Evolutionary conservation across 2,113 vertebrate genomes (phyloP).

Genomic region (Chinchilla lanigera): DNA sequence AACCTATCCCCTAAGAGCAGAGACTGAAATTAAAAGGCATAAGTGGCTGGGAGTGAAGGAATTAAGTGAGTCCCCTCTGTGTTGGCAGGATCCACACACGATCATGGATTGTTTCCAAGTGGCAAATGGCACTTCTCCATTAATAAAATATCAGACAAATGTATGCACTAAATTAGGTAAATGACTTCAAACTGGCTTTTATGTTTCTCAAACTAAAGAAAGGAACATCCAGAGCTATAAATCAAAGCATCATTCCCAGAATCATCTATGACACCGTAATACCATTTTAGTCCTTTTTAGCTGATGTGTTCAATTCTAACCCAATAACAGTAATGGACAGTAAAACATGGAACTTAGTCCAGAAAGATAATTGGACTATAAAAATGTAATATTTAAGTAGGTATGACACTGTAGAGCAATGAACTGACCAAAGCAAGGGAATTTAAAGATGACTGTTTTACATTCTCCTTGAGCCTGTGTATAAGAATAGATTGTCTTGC

Average conservation of each 20-base stretch:
- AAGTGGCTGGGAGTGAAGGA: constrained; percentile 80
- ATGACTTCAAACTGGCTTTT: constrained; percentile 84
- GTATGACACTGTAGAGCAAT: constrained; percentile 56
- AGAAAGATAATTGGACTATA: constrained; percentile 81
- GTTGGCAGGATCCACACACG: constrained; percentile 75
- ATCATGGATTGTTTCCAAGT: constrained; percentile 84
- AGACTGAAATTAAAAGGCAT: constrained; percentile 85
- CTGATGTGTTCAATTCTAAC: constrained; percentile 85
- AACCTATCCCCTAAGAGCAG: constrained; percentile 73
- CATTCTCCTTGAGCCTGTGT: constrained; percentile 27
- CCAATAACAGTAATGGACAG: constrained; percentile 86
- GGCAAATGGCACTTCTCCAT: constrained; percentile 85
- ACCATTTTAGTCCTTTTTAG: constrained; percentile 84
- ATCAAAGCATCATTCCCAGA: constrained; percentile 82
- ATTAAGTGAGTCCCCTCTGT: constrained; percentile 78
- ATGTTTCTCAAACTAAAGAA: constrained; percentile 82
- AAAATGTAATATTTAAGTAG: constrained; percentile 80
- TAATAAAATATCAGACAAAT: constrained; percentile 87
- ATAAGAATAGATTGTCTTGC: background rate
- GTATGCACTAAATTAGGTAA: constrained; percentile 86
- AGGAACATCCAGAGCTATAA: constrained; percentile 83
- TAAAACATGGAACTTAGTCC: constrained; percentile 80
- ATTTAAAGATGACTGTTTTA: constrained; percentile 57
- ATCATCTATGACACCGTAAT: constrained; percentile 80
- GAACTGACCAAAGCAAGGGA: constrained; percentile 46